Conservation (phyloP, 2,888 invertebrate species). For the Lacanobia oleracea region DNA sequence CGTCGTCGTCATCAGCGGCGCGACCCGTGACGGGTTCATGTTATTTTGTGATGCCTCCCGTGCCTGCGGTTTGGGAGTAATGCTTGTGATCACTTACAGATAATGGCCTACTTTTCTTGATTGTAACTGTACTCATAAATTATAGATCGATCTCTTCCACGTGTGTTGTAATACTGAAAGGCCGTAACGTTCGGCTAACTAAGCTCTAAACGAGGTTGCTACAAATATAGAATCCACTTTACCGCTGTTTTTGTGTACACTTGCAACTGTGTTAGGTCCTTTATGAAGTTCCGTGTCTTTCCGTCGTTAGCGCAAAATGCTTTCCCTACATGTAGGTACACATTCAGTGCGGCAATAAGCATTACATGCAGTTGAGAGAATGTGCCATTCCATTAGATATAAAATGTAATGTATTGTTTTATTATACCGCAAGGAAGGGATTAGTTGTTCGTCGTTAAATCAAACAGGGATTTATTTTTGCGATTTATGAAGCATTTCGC, state of each 20-base stretch:
- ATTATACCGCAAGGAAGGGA: slow-evolving; percentile 73
- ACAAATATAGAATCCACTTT: slow-evolving; percentile 24
- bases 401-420: slow-evolving; percentile 75
- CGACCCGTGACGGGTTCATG: slow-evolving; percentile 81
- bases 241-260: slow-evolving; percentile 35
- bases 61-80: slow-evolving; percentile 82
- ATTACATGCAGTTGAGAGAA: slow-evolving; percentile 73
- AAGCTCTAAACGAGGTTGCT: slow-evolving; percentile 17
- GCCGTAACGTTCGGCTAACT: slow-evolving; percentile 15
- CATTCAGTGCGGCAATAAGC: slow-evolving; percentile 65
- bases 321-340: slow-evolving; percentile 66
- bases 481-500: slow-evolving; percentile 81
- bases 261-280: slow-evolving; percentile 49
- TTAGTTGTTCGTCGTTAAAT: slow-evolving; percentile 78
- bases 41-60: slow-evolving; percentile 84
- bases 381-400: slow-evolving; percentile 74
- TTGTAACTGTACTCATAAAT: slow-evolving; percentile 57
- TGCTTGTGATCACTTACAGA: slow-evolving; percentile 76
- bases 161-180: slow-evolving; percentile 25
- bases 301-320: slow-evolving; percentile 74
- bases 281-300: slow-evolving; percentile 71
- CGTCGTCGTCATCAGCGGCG: slow-evolving; percentile 59
- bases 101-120: slow-evolving; percentile 68
- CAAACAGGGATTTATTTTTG: slow-evolving; percentile 79
- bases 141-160: slow-evolving; percentile 24